Evolutionary conservation across 2,888 invertebrate species (phyloP).

Genomic region (Lottia gigantea): DNA sequence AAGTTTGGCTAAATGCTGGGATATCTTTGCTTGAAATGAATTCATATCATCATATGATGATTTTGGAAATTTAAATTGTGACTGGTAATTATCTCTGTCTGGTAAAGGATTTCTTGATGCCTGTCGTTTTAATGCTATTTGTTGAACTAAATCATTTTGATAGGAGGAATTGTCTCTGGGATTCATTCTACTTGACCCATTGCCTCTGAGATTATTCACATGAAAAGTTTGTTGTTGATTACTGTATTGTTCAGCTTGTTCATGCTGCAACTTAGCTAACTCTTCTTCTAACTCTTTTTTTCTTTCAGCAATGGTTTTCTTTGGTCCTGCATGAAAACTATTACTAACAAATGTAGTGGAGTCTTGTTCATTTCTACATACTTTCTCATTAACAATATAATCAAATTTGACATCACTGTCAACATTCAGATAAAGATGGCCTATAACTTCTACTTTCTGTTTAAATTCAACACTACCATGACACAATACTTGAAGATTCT

Average conservation of each 20-base stretch:
- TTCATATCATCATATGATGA: neutral
- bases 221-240: neutral
- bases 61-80: neutral
- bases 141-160: no score
- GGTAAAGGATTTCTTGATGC: no score
- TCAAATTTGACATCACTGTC: slow-evolving; percentile 35
- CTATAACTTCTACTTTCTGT: slow-evolving; percentile 32
- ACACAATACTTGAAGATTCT: slow-evolving; percentile 34
- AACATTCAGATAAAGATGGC: slow-evolving; percentile 36
- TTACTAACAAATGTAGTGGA: slow-evolving; percentile 36
- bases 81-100: no score
- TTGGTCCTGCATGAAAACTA: slow-evolving; percentile 35
- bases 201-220: no score
- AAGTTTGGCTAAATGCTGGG: neutral
- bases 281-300: slow-evolving; percentile 5
- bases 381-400: slow-evolving; percentile 35
- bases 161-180: no score
- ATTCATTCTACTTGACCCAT: no score
- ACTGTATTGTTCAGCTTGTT: neutral
- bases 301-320: slow-evolving; percentile 1
- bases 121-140: no score
- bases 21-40: neutral
- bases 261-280: neutral
- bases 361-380: slow-evolving; percentile 34
- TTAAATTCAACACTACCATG: slow-evolving; percentile 38